Conservation (phyloP, 2,888 invertebrate genomes). For the Eilema caniola region DNA sequence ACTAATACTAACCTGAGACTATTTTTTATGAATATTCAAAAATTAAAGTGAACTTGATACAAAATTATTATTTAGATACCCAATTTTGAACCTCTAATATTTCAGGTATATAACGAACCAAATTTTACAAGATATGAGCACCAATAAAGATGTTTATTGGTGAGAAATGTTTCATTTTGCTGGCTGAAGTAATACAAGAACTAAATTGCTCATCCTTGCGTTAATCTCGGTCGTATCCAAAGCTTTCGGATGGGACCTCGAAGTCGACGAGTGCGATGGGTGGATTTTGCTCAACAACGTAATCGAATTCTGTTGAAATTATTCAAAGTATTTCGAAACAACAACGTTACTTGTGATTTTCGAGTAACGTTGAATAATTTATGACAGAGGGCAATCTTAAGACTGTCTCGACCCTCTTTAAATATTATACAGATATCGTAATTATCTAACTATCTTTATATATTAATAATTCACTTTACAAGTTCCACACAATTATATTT, state of each 20-base stretch:
- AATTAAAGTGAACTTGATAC: too few species aligned
- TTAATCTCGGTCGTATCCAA: too few species aligned
- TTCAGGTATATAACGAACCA: slow-evolving; percentile 88
- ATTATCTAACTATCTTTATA: too few species aligned
- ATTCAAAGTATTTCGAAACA: not conserved
- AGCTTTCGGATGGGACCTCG: too few species aligned
- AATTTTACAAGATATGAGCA: slow-evolving; percentile 87
- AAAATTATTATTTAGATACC: too few species aligned
- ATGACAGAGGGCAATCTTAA: not conserved
- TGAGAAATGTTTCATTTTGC: slow-evolving; percentile 60
- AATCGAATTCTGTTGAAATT: not conserved
- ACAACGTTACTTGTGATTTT: not conserved
- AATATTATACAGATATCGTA: too few species aligned
- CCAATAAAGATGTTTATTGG: slow-evolving; percentile 91
- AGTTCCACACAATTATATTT: too few species aligned
- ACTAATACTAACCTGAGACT: too few species aligned
- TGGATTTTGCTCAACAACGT: not conserved
- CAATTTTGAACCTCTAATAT: slow-evolving; percentile 29
- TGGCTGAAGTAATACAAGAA: not conserved
- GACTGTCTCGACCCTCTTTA: too few species aligned
- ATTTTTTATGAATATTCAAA: too few species aligned
- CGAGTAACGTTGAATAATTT: not conserved
- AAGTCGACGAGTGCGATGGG: not conserved
- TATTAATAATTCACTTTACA: too few species aligned
- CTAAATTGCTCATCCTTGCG: too few species aligned